phyloP scores from a whole-genome alignment of 2,797 vertebrate genomes.

The Tympanoctomys barrerae region DNA sequence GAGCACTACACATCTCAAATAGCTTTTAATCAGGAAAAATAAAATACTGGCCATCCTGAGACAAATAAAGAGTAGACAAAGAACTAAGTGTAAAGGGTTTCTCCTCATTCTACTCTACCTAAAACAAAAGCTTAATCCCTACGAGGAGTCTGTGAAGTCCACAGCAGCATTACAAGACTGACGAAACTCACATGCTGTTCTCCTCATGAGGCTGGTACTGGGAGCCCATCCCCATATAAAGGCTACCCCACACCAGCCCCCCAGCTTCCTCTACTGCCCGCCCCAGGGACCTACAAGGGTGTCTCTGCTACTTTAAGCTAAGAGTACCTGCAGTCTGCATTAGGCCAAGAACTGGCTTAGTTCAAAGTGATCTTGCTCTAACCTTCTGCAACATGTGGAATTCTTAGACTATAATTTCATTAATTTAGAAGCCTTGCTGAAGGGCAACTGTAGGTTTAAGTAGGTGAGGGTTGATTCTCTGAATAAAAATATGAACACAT shows the following conservation, averaged over 20 bases:
- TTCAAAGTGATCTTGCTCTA: constrained; percentile 63
- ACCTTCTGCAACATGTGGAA: constrained; percentile 76
- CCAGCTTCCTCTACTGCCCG: background rate
- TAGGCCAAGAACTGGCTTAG: constrained; percentile 71
- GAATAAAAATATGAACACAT: constrained; percentile 68
- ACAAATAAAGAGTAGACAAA: constrained; percentile 87
- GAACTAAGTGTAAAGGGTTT: constrained; percentile 82
- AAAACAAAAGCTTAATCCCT: constrained; percentile 85
- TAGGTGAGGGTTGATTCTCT: constrained; percentile 75
- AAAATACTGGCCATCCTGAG: constrained; percentile 90
- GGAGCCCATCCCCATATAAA: constrained; percentile 77
- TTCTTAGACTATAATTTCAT: constrained; percentile 81
- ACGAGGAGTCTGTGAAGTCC: constrained; percentile 85
- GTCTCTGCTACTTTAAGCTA: constrained; percentile 24
- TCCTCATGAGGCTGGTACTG: constrained; percentile 80
- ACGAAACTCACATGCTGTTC: constrained; percentile 82
- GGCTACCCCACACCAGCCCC: background rate
- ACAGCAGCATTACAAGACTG: constrained; percentile 88
- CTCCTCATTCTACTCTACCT: constrained; percentile 86
- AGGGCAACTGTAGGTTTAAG: constrained; percentile 75
- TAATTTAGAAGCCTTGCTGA: constrained; percentile 83
- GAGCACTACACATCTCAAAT: constrained; percentile 84
- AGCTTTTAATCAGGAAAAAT: constrained; percentile 87
- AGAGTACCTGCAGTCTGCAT: constrained; percentile 12
- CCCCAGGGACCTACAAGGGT: background rate